Evolutionary conservation across 2,113 vertebrate species (phyloP), one percentile per base, ranked within the genome.

Genomic region (Poecilia latipinna): DNA sequence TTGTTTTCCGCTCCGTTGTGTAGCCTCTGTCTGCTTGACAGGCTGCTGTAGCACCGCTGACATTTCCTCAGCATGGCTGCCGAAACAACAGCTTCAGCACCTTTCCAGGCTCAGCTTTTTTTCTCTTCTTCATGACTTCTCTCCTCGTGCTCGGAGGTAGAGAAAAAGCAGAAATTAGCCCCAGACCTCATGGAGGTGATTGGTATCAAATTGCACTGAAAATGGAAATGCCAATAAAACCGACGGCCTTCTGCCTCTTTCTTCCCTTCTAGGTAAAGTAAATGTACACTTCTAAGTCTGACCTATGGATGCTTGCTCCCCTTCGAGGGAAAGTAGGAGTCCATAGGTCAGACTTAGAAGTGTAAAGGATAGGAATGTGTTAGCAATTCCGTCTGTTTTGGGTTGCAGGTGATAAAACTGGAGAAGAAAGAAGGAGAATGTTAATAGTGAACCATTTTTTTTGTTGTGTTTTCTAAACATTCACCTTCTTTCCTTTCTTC

Each of bases 211-310:
- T 96, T 96, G 93, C 96, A 93, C 90, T 79, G 91, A 92, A 96
- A 95, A 95, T 96, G 94, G 94, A 95, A 96, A 96, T 93, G 91
- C 92, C 92, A 89, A 96, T 94, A 95, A 95, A 96, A 95, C 94
- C 94, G 94, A 94, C 92, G 82, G 93, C 93, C 90, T 87, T 92
- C 88, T 94, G 85, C 86, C 69, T 75, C 64, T 17, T 15, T 67
- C 32, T 63, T 32, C 54, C 70, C 86, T 78, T 78, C 69, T 8
- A 93, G 92, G 93, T 95, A 66, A 88, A 80, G 57, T 57, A 57
- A 57, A 57, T 24, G 22, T 57, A 57, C 51, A 24, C 51, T 57
- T 10, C 51, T 54, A 10, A 57, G 51, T 57, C 51, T 57, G 51
- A 57, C 51, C 51, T 57, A 57, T 57, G 51, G 51, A 57, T 57